A percentile compares a stretch with the other conserved stretches of the same genome.
These are phyloP conservation scores for Watsonalla binaria DNA, from an alignment of 2,888 invertebrate species.

Conservation along the genomic window DNA sequence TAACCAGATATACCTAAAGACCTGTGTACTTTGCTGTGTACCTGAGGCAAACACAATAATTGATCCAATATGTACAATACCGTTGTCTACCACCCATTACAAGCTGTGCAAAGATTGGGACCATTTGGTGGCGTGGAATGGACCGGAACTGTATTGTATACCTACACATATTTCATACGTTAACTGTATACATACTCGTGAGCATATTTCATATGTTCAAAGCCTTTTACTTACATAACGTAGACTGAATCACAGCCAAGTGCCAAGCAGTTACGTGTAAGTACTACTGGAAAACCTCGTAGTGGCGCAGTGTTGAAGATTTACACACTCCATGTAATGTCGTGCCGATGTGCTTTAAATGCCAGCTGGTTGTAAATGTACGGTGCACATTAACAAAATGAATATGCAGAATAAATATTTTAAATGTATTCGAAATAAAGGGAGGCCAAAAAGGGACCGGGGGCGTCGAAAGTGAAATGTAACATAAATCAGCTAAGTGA, in stretches of 20 bases:
- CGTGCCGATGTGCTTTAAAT: background rate
- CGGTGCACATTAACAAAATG: slow-evolving; percentile 7
- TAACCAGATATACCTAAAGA: no score
- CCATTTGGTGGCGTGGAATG: no score
- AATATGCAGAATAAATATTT: slow-evolving; percentile 11
- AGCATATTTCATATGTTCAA: no score
- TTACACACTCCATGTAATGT: background rate
- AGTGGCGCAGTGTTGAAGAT: background rate
- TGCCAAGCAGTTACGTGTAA: background rate
- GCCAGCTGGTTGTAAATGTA: slow-evolving; percentile 1
- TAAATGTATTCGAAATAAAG: slow-evolving; percentile 8
- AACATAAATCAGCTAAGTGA: slow-evolving; percentile 64
- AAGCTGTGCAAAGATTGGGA: no score
- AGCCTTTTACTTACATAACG: no score
- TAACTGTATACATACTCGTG: no score
- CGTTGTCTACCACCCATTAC: no score
- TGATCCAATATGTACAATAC: no score
- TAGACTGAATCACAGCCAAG: background rate
- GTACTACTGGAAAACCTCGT: background rate
- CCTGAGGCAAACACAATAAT: no score
- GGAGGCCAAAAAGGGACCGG: slow-evolving; percentile 26
- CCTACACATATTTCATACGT: no score
- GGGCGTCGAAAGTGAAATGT: slow-evolving; percentile 58
- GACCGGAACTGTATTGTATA: no score
- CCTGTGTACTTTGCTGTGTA: no score